Conservation (phyloP, 2,888 invertebrate species). For the Drosophila fungiperda region DNA sequence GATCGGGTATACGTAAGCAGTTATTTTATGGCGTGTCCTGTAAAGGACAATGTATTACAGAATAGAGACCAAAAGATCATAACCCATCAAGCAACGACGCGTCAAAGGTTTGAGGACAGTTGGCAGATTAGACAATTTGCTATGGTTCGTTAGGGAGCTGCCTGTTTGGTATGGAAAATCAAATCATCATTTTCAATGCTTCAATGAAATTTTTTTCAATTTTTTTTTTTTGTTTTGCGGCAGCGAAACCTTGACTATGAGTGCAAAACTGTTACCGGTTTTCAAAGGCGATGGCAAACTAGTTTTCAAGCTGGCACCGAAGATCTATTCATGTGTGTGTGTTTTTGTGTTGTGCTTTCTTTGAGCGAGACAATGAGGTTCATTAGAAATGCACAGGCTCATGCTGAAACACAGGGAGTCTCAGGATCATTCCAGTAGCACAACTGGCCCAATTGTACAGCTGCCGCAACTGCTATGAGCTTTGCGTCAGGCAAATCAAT, state of each 20-base stretch:
- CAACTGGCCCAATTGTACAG: slow-evolving; percentile 56
- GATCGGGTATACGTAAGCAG: background rate
- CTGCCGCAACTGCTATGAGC: slow-evolving; percentile 45
- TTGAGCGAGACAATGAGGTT: slow-evolving; percentile 68
- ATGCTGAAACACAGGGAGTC: slow-evolving; percentile 10
- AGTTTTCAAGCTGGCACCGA: slow-evolving; percentile 63
- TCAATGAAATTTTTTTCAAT: slow-evolving; percentile 42
- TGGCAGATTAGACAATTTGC: slow-evolving; percentile 73
- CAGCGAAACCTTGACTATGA: slow-evolving; percentile 43
- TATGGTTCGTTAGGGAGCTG: slow-evolving; percentile 71
- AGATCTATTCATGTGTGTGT: slow-evolving; percentile 17
- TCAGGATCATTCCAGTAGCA: slow-evolving; percentile 51
- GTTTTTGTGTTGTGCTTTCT: slow-evolving; percentile 50
- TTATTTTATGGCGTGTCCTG: slow-evolving; percentile 40
- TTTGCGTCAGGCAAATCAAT: slow-evolving; percentile 64
- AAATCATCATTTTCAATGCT: slow-evolving; percentile 76
- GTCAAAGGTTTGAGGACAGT: slow-evolving; percentile 76
- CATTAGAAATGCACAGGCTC: slow-evolving; percentile 70
- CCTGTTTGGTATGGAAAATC: slow-evolving; percentile 62
- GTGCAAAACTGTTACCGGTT: slow-evolving; percentile 67
- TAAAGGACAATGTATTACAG: slow-evolving; percentile 61
- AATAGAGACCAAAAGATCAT: slow-evolving; percentile 13
- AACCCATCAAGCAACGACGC: slow-evolving; percentile 38
- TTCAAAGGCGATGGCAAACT: slow-evolving; percentile 66
- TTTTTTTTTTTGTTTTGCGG: slow-evolving; percentile 10